Base-by-base conservation (phyloP, 2,797 vertebrate species). In the Erethizon dorsatum region DNA sequence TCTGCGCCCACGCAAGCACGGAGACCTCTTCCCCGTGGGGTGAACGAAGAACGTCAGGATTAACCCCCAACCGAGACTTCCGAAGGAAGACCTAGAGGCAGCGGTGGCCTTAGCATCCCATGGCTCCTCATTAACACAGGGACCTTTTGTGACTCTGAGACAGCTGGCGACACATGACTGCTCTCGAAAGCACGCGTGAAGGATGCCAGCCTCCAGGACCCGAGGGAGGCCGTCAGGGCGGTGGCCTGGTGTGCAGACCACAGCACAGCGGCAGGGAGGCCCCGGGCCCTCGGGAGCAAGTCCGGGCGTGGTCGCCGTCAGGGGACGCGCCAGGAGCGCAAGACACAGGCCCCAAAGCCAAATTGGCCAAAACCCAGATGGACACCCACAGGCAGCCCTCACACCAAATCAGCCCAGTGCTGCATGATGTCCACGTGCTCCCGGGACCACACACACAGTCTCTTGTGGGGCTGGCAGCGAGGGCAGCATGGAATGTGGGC, bases 11-110 rank as follows among this genome's bases (percentile, higher is more conserved):
- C 67, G 24, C 20, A 77, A 86, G 63, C 63, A 33, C 52, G 83
- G 83, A 90, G 73, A 73, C 20, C 71, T 90, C 86, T 63, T 88
- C 56, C 37, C 24, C 28, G 9, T 57, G 71, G 83, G n/a, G 52
- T 45, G 87, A 77, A 71, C 83, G 77, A 90, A 96, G 96, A 95
- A 88, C 63, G 65, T 54, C 91, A 83, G 92, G 65, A 84, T 79
- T 83, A 88, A 95, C 83, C 37, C 79, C 14, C 67, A 75, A 83
- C n/a, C 45, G 83, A 88, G 78, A 80, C 86, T 90, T 87, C 15
- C 47, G 54, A 83, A 78, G 92, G 71, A 83, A n/a, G 83, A 86
- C 54, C 28, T n/a, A 31, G 79, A 79, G 67, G 57, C 73, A 57
- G 54, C 26, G 18, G 69, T 78, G 59, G 65, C 18, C 14, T 1